Evolutionary conservation across 2,113 vertebrate species (phyloP).

Genomic region (Dasypus novemcinctus): DNA sequence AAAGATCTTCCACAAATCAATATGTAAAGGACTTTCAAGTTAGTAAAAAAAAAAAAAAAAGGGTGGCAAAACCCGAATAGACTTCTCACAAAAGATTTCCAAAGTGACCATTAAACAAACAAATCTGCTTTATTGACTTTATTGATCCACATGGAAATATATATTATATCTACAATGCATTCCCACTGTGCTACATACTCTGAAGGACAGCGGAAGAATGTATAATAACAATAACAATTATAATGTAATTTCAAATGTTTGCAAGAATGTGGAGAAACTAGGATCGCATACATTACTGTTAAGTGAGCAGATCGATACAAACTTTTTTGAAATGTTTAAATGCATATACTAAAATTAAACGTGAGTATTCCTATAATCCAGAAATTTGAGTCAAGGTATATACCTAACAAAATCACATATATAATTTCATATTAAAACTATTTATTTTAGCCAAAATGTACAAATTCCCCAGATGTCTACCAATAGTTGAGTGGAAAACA

Average conservation of each 20-base stretch:
- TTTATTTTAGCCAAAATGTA: background rate
- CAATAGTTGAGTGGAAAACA: background rate
- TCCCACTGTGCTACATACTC: background rate
- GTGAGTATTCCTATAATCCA: background rate
- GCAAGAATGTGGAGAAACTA: background rate
- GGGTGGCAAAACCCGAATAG: background rate
- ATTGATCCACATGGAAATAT: background rate
- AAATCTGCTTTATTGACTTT: background rate
- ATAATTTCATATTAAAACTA: background rate
- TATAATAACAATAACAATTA: background rate
- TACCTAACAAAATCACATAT: background rate
- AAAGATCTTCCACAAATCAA: background rate
- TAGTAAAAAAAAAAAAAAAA: background rate
- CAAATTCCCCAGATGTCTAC: background rate
- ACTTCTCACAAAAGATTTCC: background rate
- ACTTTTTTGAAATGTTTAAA: background rate
- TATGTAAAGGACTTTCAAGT: background rate
- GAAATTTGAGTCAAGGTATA: background rate
- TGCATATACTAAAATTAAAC: background rate
- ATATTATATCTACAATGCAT: background rate
- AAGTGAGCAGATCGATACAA: background rate
- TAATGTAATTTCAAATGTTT: background rate
- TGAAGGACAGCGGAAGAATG: background rate
- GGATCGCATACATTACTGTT: background rate
- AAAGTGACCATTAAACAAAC: background rate